phyloP scores from a whole-genome alignment of 30 jellyfish, hydroid and myxozoan species.

The Pseudorhiza aurosa region DNA sequence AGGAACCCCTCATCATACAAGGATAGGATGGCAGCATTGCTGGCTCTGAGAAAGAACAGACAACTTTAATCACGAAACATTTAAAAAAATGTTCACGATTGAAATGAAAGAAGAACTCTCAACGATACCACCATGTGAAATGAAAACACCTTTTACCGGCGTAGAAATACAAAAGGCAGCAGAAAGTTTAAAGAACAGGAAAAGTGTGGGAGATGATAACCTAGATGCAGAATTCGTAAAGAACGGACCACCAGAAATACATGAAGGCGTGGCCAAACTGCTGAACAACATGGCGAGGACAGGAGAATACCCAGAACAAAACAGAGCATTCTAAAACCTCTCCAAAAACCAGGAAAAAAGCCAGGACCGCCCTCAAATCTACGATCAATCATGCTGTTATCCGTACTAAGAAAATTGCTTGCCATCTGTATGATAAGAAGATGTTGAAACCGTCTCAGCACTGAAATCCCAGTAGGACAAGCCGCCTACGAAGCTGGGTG shows the following conservation, averaged over 20 bases:
- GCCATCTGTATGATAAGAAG: constrained; percentile 59
- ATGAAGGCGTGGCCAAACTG: constrained; percentile 62
- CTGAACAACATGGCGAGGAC: constrained; percentile 68
- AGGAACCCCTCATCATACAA: too few species aligned
- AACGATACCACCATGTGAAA: too few species aligned
- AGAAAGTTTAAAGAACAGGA: too few species aligned
- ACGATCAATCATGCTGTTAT: constrained; percentile 65
- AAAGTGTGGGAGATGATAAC: constrained; percentile 43
- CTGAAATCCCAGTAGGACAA: constrained; percentile 45
- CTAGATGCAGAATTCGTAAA: constrained; percentile 55
- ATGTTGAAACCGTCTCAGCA: constrained; percentile 42
- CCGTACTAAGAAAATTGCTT: constrained; percentile 53
- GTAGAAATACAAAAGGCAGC: too few species aligned
- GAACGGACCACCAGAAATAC: constrained; percentile 53
- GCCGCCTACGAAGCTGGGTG: constrained; percentile 55
- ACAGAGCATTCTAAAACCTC: constrained; percentile 58
- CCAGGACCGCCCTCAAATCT: constrained; percentile 72
- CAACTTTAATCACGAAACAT: too few species aligned
- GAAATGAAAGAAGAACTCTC: too few species aligned
- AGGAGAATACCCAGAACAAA: constrained; percentile 59
- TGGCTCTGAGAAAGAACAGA: too few species aligned
- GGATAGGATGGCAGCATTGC: too few species aligned
- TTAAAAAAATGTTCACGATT: too few species aligned
- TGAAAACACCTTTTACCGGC: too few species aligned
- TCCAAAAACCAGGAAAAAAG: constrained; percentile 53